These are phyloP conservation scores for Philereme transversata DNA, from an alignment of 2,888 invertebrate genomes.

Conservation along the genomic window DNA sequence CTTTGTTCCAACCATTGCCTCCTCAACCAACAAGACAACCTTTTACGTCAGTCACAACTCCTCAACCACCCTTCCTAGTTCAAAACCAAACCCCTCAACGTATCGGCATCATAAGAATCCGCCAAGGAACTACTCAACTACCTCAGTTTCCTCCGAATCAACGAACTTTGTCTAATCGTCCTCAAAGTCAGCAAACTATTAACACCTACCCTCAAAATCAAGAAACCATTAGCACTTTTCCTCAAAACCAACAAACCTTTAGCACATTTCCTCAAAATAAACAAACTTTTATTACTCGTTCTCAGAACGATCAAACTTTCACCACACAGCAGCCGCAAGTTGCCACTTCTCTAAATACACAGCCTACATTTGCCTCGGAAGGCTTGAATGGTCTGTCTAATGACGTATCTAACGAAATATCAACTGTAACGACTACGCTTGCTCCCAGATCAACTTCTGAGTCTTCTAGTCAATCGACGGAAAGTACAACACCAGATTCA, in stretches of 20 bases:
- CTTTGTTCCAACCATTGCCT: slow-evolving; percentile 10
- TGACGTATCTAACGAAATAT: slow-evolving; percentile 12
- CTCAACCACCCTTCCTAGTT: slow-evolving; percentile 10
- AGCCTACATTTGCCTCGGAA: slow-evolving; percentile 8
- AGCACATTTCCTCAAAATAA: background rate
- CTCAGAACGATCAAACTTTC: slow-evolving; percentile 2
- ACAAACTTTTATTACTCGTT: background rate
- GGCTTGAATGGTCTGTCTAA: slow-evolving; percentile 5
- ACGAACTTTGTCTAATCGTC: slow-evolving; percentile 4
- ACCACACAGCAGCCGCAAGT: background rate
- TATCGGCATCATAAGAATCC: slow-evolving; percentile 29
- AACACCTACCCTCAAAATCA: background rate
- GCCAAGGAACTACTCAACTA: slow-evolving; percentile 23
- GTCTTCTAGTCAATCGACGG: slow-evolving; percentile 10
- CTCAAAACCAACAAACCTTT: background rate
- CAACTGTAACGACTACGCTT: slow-evolving; percentile 15
- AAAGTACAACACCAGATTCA: slow-evolving; percentile 10
- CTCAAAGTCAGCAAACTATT: slow-evolving; percentile 14
- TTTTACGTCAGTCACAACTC: slow-evolving; percentile 8
- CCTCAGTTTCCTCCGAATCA: slow-evolving; percentile 15
- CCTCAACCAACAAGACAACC: slow-evolving; percentile 22
- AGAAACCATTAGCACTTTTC: background rate
- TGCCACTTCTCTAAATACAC: slow-evolving; percentile 9
- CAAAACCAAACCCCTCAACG: slow-evolving; percentile 26
- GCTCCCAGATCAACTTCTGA: slow-evolving; percentile 12